Conservation (phyloP, 2,888 invertebrate genomes). For the Octodonta nipae region DNA sequence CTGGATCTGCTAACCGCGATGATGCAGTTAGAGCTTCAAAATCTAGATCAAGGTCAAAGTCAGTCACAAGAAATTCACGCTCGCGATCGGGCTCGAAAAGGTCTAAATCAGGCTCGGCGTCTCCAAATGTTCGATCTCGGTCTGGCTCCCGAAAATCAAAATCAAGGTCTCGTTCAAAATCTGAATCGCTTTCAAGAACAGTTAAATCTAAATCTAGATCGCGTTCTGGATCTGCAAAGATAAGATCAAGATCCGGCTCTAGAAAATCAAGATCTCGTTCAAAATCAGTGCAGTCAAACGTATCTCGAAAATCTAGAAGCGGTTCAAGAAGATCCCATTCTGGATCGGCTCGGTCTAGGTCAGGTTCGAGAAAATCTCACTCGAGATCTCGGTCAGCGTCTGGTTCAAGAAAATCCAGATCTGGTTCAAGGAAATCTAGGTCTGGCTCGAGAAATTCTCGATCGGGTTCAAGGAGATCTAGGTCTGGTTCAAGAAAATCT, state of each 20-base stretch:
- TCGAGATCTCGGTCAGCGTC: constrained; percentile 16
- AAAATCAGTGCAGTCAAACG: constrained; percentile 12
- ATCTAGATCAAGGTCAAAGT: too few species aligned
- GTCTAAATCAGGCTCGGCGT: constrained; percentile 9
- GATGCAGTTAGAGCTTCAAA: too few species aligned
- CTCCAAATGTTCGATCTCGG: constrained; percentile 20
- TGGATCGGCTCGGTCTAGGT: constrained; percentile 24
- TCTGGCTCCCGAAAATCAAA: constrained; percentile 13
- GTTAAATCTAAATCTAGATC: constrained; percentile 10
- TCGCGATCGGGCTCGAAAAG: constrained; percentile 14
- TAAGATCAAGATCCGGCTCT: constrained; percentile 13
- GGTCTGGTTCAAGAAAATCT: constrained; percentile 18
- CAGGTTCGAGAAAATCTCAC: not conserved
- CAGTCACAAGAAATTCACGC: constrained; percentile 9
- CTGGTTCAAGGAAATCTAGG: constrained; percentile 20
- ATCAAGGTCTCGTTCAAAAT: constrained; percentile 17
- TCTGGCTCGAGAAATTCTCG: constrained; percentile 23
- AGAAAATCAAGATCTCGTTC: constrained; percentile 21
- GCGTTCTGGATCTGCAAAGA: constrained; percentile 10
- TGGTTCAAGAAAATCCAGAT: too few species aligned
- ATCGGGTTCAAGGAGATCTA: constrained; percentile 24
- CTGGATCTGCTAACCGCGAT: too few species aligned
- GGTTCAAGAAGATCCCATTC: too few species aligned
- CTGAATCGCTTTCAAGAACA: constrained; percentile 10
- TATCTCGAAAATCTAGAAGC: constrained; percentile 16